Base-by-base conservation (phyloP, 2,113 vertebrate species). In the Ctenomys sociabilis region DNA sequence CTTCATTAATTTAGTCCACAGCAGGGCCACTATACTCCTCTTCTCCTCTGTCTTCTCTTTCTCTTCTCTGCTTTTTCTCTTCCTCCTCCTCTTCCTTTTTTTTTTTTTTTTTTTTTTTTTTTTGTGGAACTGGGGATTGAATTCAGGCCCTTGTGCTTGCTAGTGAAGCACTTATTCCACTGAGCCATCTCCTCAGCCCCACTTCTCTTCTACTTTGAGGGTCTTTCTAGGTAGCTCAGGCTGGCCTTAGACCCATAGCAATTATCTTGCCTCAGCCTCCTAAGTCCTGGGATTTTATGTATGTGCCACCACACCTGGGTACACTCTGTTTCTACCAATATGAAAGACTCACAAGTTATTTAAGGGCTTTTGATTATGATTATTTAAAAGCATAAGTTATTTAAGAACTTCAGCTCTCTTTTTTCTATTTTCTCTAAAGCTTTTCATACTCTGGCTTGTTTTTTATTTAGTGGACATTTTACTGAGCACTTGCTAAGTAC, bases 381-480 rank as follows among this genome's bases (percentile, higher is more conserved):
- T n/a, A n/a, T 32, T 66, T 32, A 66, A 66, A 32, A 32, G 64
- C 84, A 63, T 19, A 86, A 26, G 49, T 70, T 83, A 83, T 87
- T 66, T 90, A 77, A 93, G 52, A 52, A 83, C 28, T 86, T 82
- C 57, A 16, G 37, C 43, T 63, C 28, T 30, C 45, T 22, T 93
- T 30, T 45, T 28, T 93, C 63, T 54, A 63, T 77, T 87, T 88
- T 45, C 40, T 95, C 52, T 83, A 72, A 37, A 26, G 17, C n/a
- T 82, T 32, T 73, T 90, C 37, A 63, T 17, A 54, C 21, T 37
- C 35, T 95, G 22, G 35, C 77, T 87, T 43, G 52, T 83, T 93
- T 63, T 80, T 83, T 93, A 86, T 59, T 86, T 66, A 93, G 0
- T 81, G 73, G 45, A 26, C 57, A 95, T 59, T 93, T 93, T 81